phyloP scores from a whole-genome alignment of 2,888 invertebrate genomes.

The Lasioglossum calceatum region DNA sequence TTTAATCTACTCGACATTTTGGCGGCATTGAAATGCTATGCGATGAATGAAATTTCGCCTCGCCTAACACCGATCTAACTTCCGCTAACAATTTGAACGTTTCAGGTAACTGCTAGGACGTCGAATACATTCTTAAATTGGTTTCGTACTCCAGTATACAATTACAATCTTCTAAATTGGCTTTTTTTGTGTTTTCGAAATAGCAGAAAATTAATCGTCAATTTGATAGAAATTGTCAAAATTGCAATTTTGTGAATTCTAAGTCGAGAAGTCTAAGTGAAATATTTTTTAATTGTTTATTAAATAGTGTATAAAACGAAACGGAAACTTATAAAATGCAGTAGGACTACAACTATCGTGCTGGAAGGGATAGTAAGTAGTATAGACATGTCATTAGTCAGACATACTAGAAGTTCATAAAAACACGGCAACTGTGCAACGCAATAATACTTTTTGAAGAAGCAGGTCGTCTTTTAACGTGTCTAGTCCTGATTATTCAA shows the following conservation, averaged over 20 bases:
- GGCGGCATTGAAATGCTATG: constrained; percentile 24
- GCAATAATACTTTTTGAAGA: neutral
- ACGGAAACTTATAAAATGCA: neutral
- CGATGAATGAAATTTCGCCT: constrained; percentile 30
- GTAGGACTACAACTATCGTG: neutral
- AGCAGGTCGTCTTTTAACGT: neutral
- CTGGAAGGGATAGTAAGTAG: neutral
- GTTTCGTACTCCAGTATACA: neutral
- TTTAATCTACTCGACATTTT: constrained; percentile 49
- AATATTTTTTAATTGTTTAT: neutral
- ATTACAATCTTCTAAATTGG: neutral
- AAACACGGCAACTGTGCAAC: neutral
- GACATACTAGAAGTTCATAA: neutral
- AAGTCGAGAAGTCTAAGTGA: too few species aligned
- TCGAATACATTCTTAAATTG: neutral
- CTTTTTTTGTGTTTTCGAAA: neutral
- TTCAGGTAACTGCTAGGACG: neutral
- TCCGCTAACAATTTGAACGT: neutral
- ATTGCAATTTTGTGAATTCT: neutral
- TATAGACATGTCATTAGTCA: neutral
- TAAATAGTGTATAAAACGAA: neutral
- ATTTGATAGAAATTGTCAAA: neutral
- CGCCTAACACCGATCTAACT: neutral
- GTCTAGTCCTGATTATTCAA: neutral
- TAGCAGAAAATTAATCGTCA: neutral